phyloP scores from a whole-genome alignment of 92 coral and sea anemone species.

The Palythoa grandis region DNA sequence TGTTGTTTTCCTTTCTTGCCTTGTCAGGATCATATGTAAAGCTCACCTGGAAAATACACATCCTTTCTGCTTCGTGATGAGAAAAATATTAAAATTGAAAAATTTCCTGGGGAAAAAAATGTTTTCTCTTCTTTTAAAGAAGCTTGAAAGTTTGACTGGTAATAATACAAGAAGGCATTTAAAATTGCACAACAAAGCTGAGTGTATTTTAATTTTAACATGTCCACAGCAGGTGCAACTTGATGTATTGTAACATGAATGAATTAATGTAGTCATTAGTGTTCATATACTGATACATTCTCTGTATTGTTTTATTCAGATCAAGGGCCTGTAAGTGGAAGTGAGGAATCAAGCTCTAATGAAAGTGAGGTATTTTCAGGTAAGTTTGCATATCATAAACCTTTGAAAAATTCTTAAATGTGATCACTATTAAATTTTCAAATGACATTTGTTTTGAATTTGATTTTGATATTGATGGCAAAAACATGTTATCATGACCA shows the following conservation, averaged over 20 bases:
- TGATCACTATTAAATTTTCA: not conserved
- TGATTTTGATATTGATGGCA: not conserved
- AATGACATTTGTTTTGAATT: too few relatives aligned
- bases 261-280: not conserved
- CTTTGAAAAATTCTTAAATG: not conserved
- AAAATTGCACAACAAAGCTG: not conserved
- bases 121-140: not conserved
- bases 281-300: not conserved
- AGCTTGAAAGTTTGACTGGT: not conserved
- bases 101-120: not conserved
- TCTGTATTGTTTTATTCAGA: not conserved
- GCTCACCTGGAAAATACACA: not conserved
- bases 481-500: not conserved
- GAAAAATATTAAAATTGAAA: not conserved
- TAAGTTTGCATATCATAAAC: not conserved
- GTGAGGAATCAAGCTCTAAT: not conserved
- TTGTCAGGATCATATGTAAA: not conserved
- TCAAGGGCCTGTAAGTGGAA: not conserved
- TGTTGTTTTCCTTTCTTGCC: not conserved
- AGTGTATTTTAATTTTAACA: not conserved
- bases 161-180: not conserved
- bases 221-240: not conserved
- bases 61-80: not conserved
- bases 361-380: constrained; percentile 1
- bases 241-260: not conserved